Base-by-base conservation (phyloP, 2,113 vertebrate species). In the Alethe castanea region DNA sequence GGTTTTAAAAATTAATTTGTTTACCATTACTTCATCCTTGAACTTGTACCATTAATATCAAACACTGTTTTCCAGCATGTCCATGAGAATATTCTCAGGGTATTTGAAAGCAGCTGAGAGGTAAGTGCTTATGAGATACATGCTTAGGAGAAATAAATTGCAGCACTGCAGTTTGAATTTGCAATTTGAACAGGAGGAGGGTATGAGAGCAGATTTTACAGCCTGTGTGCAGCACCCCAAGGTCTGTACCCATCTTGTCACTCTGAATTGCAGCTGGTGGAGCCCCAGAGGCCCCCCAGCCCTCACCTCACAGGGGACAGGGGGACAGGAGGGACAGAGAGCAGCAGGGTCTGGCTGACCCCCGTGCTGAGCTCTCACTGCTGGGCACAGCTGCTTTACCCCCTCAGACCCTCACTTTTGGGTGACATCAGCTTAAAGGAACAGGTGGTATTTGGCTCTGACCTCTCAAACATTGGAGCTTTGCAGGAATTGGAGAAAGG, bases 1-100 rank as follows among this genome's bases (percentile, higher is more conserved):
- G 25, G 6, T 60, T 81, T 90, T 54, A 40, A 71, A 92, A 92
- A 74, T 94, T 45, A 54, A 85, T 71, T 86, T 82, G 28, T 42
- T 92, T 72, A 62, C 22, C 57, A 86, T 72, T 60, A 60, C 31
- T 69, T 67, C 25, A 64, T 62, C 40, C 28, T 73, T 77, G 35
- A 85, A 74, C 42, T 76, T 28, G 28, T 22, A n/a, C 24, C 36
- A 74, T 57, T 81, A 74, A 40, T 20, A 85, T 23, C 44, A 81
- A 78, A 18, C 11, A 19, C 3, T 35, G 33, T 40, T 87, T 54
- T 71, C 35, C 29, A 66, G 25, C n/a, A 54, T 6, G n/a, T 40
- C 74, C 50, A 24, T 35, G 18, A 69, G 70, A 69, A 73, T 2
- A 7, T 48, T 48, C 23, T 33, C 40, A 44, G 65, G 10, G 19